Conservation (phyloP, 2,797 vertebrate genomes). For the Zalophus californianus region DNA sequence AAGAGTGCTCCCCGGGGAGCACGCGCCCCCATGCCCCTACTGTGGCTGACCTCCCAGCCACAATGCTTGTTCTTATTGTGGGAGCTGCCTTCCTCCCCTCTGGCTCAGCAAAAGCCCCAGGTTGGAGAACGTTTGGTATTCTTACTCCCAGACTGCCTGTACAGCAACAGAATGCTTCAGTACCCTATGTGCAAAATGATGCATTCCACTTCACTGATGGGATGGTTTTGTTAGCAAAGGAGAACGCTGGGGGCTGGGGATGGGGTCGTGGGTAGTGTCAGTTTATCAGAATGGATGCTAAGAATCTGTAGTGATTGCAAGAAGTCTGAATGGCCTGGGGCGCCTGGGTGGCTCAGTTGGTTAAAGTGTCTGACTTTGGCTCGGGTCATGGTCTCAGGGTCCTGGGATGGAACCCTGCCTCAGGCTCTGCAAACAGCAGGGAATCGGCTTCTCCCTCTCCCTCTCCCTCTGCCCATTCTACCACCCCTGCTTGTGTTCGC, state of each 20-base stretch:
- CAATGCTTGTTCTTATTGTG: not conserved
- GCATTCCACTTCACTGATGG: not conserved
- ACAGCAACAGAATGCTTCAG: not conserved
- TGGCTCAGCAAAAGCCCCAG: not conserved
- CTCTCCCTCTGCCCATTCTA: not conserved
- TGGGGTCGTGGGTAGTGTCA: not conserved
- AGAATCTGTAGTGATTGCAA: slow-evolving; percentile 1
- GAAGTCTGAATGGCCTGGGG: not conserved
- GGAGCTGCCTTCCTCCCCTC: not conserved
- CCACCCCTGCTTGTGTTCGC: not conserved
- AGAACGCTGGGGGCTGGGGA: not conserved
- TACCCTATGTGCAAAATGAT: too few species aligned
- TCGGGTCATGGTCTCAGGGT: not conserved
- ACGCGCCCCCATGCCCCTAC: too few species aligned
- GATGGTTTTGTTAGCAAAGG: not conserved
- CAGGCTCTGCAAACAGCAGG: not conserved
- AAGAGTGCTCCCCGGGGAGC: too few species aligned
- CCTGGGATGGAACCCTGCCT: not conserved
- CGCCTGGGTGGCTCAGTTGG: not conserved
- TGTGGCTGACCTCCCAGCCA: not conserved
- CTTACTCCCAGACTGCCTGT: not conserved
- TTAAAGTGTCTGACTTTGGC: not conserved
- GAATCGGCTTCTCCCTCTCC: not conserved
- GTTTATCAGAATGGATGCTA: not conserved
- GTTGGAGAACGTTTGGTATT: not conserved